Evolutionary conservation across 2,797 vertebrate genomes (phyloP).

Genomic region (Oophaga sylvatica): DNA sequence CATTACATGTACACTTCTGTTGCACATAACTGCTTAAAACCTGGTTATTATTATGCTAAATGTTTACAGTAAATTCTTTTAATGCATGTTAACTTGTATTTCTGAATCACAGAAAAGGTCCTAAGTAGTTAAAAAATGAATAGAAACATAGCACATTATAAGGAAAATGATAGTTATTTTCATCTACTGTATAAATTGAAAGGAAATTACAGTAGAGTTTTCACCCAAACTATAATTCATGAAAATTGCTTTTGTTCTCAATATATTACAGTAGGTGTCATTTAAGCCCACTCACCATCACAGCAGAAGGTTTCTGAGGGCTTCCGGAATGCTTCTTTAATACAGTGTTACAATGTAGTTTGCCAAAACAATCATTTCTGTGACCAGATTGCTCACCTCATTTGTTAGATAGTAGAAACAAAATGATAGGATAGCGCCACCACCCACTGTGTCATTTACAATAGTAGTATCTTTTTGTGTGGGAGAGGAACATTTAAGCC

Average conservation of each 20-base stretch:
- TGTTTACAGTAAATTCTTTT: slow-evolving; percentile 5
- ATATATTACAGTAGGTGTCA: slow-evolving; percentile 12
- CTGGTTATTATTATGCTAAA: slow-evolving; percentile 3
- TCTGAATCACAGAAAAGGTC: background rate
- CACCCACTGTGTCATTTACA: too few species aligned
- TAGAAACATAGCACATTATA: slow-evolving; percentile 1
- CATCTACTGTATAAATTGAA: slow-evolving; percentile 17
- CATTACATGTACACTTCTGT: background rate
- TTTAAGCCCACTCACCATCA: slow-evolving; percentile 23
- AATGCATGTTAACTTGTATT: background rate
- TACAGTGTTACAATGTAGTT: background rate
- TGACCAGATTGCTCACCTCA: background rate
- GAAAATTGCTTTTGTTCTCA: slow-evolving; percentile 23
- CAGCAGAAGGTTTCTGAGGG: background rate
- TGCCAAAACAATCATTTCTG: slow-evolving; percentile 3
- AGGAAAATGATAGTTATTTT: slow-evolving; percentile 16
- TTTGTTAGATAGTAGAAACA: background rate
- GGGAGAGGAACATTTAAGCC: too few species aligned
- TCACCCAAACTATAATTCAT: slow-evolving; percentile 5
- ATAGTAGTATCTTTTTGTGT: too few species aligned
- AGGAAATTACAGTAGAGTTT: slow-evolving; percentile 2
- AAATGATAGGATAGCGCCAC: background rate
- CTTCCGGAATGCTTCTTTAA: slow-evolving; percentile 9
- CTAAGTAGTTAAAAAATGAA: slow-evolving; percentile 2
- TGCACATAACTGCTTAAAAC: background rate